Conservation (phyloP, 2,113 vertebrate genomes). For the Trematocara stigmaticum region DNA sequence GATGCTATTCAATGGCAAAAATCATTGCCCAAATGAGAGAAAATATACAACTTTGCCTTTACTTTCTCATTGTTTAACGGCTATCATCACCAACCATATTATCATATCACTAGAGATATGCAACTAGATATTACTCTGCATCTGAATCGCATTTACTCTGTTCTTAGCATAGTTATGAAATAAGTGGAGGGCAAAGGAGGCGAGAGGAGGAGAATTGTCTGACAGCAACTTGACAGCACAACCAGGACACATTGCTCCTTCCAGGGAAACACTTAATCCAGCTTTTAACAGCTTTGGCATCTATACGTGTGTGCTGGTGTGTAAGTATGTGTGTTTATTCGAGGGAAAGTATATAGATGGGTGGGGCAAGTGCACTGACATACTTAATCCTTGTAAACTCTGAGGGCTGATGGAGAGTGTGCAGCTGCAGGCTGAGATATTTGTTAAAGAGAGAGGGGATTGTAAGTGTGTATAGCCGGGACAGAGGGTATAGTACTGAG, state of each 20-base stretch:
- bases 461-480: neutral
- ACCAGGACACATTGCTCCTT: slow-evolving; percentile 44
- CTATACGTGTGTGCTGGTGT: slow-evolving; percentile 19
- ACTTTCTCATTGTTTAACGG: neutral
- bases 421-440: slow-evolving; percentile 58
- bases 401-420: slow-evolving; percentile 53
- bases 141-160: slow-evolving; percentile 7
- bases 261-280: slow-evolving; percentile 61
- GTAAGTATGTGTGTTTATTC: neutral
- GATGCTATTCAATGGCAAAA: neutral
- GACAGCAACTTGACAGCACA: slow-evolving; percentile 53
- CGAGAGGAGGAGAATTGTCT: slow-evolving; percentile 25
- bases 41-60: neutral
- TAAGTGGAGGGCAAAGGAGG: slow-evolving; percentile 23
- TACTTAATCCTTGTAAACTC: slow-evolving; percentile 64
- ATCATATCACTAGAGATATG: neutral
- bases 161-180: slow-evolving; percentile 20
- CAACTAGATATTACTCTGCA: neutral
- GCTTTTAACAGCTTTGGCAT: slow-evolving; percentile 66
- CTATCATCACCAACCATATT: neutral
- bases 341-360: slow-evolving; percentile 19
- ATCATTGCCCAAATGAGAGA: neutral
- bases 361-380: slow-evolving; percentile 43
- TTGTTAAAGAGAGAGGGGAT: slow-evolving; percentile 7
- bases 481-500: neutral